A percentile compares a stretch with the other conserved stretches of the same genome.
phyloP scores from a whole-genome alignment of 2,888 invertebrate species.

The Phasia obesa region DNA sequence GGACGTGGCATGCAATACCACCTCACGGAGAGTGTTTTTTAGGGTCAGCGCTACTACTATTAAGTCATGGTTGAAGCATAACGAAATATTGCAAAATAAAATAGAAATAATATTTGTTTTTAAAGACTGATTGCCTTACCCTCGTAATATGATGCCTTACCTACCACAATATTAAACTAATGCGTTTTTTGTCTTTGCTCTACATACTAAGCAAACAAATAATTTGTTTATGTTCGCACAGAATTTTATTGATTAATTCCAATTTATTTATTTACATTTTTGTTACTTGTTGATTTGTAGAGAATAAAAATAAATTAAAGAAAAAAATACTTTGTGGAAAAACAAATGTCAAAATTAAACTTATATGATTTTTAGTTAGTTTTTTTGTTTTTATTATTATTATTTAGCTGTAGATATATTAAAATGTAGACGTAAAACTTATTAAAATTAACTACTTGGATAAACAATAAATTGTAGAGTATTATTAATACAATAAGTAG shows the following conservation, averaged over 20 bases:
- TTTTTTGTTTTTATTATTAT: slow-evolving; percentile 5
- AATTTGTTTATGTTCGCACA: slow-evolving; percentile 34
- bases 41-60: too few species aligned
- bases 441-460: slow-evolving; percentile 4
- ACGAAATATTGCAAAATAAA: too few species aligned
- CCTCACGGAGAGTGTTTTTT: too few species aligned
- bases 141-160: slow-evolving; percentile 12
- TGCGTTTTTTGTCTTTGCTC: slow-evolving; percentile 6
- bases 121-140: neutral
- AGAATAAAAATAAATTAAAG: slow-evolving; percentile 32
- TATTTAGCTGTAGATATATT: slow-evolving; percentile 26
- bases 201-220: slow-evolving; percentile 1
- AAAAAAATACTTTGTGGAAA: slow-evolving; percentile 19
- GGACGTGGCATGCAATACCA: too few species aligned
- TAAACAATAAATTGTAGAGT: slow-evolving; percentile 4
- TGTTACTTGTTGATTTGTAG: slow-evolving; percentile 8
- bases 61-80: too few species aligned
- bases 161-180: slow-evolving; percentile 51
- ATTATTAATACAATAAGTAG: neutral
- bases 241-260: slow-evolving; percentile 51
- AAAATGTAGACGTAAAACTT: slow-evolving; percentile 4
- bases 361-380: slow-evolving; percentile 30
- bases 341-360: slow-evolving; percentile 60
- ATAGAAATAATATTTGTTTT: neutral
- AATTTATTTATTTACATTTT: slow-evolving; percentile 40